Evolutionary conservation across 2,888 invertebrate genomes (phyloP), one percentile per base, ranked within the genome.

Genomic region (Eulithis testata): DNA sequence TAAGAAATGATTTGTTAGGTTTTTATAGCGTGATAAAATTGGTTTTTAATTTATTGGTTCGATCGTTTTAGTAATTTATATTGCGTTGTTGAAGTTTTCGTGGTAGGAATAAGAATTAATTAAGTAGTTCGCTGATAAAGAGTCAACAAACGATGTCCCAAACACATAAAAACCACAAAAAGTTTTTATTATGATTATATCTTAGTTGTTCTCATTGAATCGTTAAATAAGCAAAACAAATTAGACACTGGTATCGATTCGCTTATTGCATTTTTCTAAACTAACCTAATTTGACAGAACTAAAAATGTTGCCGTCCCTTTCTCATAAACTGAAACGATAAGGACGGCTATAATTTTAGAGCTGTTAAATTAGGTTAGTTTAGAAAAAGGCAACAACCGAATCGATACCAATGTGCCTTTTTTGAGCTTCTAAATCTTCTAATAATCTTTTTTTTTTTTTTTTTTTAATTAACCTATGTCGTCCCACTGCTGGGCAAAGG

Each of bases 1-100:
- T 70, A 70, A 63, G 70, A 60, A 68, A 70, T 70, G 64, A 70
- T 68, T 70, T 69, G 69, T 71, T 66, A 40, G 21, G 44, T 54
- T 59, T 50, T 43, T 54, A 54, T 50, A 49, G 21, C 47, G 36
- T 40, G 31, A 63, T 54, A 36, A 62, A 56, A 61, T 56, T 62
- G 55, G 56, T 51, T 56, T 62, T 45, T 31, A 62, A 62, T 65
- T 64, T 65, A 65, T 65, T 40, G 56, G 45, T 52, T 60, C 51
- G 60, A 59, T 63, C 40, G 31, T 12, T 56, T 63, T 63, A 9
- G 14, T 44, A 12, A 54, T 61, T 61, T 55, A 50, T n/a, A 50
- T 50, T 50, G 45, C 37, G 14, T 45, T n/a, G 40, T 54, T 40
- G 11, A 40, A 9, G 40, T 43, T 40, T 43, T 43, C 9, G 43